Conservation (phyloP, 2,888 invertebrate genomes). For the Abrostola tripartita region DNA sequence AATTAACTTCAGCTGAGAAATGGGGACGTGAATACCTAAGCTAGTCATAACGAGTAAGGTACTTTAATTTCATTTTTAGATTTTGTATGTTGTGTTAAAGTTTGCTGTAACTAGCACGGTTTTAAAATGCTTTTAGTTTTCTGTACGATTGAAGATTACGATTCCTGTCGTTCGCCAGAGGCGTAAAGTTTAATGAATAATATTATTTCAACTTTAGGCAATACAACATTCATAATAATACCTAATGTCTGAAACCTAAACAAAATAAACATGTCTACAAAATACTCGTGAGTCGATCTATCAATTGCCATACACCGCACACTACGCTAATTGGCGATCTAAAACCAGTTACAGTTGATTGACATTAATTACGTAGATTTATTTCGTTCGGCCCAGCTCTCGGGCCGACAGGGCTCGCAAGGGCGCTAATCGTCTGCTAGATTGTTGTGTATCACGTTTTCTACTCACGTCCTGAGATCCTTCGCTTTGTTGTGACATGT, state of each 20-base stretch:
- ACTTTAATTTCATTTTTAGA: constrained; percentile 46
- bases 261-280: constrained; percentile 2
- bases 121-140: too few relatives aligned
- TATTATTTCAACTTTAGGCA: too few relatives aligned
- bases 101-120: not conserved
- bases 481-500: constrained; percentile 63
- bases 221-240: too few relatives aligned
- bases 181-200: too few relatives aligned
- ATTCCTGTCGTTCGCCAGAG: too few relatives aligned
- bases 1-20: constrained; percentile 68
- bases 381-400: constrained; percentile 37
- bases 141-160: too few relatives aligned
- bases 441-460: constrained; percentile 64
- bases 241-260: too few relatives aligned
- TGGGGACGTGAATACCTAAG: constrained; percentile 63
- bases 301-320: constrained; percentile 9
- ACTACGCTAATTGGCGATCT: not conserved
- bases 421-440: constrained; percentile 58
- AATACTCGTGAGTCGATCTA: not conserved
- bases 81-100: not conserved
- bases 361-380: constrained; percentile 12
- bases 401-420: constrained; percentile 34
- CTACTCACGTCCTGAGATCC: constrained; percentile 65
- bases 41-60: constrained; percentile 48
- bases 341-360: constrained; percentile 6